A percentile compares a stretch with the other conserved stretches of the same genome.
phyloP scores from a whole-genome alignment of 1,140 invertebrate genomes.

The Colletes latitarsis region DNA sequence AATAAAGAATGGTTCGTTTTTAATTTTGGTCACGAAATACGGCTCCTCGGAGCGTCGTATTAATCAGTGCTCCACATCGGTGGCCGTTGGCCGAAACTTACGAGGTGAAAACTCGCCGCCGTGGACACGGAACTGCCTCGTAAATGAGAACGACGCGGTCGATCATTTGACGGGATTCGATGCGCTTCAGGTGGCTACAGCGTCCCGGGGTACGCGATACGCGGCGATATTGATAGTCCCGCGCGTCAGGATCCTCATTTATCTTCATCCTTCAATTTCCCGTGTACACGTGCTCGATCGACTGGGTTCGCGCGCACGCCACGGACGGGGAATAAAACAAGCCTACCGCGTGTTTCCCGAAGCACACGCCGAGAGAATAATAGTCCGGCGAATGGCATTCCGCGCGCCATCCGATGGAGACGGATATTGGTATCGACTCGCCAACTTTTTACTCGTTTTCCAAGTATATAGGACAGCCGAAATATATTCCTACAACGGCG shows the following conservation, averaged over 20 bases:
- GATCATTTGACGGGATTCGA: slow-evolving; percentile 4
- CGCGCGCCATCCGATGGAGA: slow-evolving; percentile 2
- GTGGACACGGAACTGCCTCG: not conserved
- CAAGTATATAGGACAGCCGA: too few relatives aligned
- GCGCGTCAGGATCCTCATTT: slow-evolving; percentile 40
- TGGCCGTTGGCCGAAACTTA: not conserved
- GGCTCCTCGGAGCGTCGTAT: not conserved
- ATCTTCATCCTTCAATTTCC: slow-evolving; percentile 55
- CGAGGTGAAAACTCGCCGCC: slow-evolving; percentile 11
- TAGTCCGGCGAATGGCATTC: slow-evolving; percentile 24
- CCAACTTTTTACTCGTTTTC: not conserved
- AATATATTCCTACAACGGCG: not conserved
- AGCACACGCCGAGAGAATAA: slow-evolving; percentile 18
- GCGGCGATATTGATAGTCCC: slow-evolving; percentile 33
- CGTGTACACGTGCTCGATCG: slow-evolving; percentile 39
- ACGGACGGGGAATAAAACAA: slow-evolving; percentile 20
- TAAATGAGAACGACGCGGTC: slow-evolving; percentile 2
- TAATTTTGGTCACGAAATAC: not conserved
- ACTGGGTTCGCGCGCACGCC: not conserved
- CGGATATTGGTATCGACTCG: slow-evolving; percentile 35
- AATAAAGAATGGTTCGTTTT: too few relatives aligned
- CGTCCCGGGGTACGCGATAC: not conserved
- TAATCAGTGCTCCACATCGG: not conserved
- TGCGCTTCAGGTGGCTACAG: not conserved
- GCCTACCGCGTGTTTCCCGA: slow-evolving; percentile 20